Percentiles rank a stretch among this genome's conserved stretches.
phyloP scores from a whole-genome alignment of 2,797 vertebrate genomes.

The Acanthurus lineatus region DNA sequence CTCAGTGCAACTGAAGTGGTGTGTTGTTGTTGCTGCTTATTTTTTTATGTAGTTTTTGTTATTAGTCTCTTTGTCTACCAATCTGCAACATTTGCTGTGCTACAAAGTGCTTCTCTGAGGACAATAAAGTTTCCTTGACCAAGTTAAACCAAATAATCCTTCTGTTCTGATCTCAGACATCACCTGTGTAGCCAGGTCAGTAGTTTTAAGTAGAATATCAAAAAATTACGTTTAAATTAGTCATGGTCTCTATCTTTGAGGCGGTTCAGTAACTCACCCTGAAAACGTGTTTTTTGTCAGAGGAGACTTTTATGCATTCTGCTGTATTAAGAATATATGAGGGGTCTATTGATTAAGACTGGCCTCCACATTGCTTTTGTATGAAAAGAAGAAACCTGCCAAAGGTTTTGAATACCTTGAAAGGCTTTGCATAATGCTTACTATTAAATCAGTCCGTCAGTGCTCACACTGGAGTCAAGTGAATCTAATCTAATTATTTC shows the following conservation, averaged over 20 bases:
- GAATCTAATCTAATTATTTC: conserved; percentile 63
- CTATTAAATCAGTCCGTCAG: conserved; percentile 17
- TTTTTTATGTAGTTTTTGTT: too few relatives aligned
- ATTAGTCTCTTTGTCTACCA: too few relatives aligned
- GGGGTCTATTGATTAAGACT: conserved; percentile 40
- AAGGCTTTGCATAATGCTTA: conserved; percentile 32
- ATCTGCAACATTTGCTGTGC: too few relatives aligned
- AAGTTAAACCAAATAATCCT: neutral
- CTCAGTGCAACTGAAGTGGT: neutral
- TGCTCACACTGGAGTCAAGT: conserved; percentile 40
- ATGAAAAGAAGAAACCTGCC: conserved; percentile 27
- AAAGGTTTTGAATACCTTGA: conserved; percentile 29
- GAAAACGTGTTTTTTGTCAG: conserved; percentile 3
- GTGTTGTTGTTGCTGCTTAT: too few relatives aligned
- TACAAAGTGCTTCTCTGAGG: too few relatives aligned
- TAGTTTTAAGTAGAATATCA: too few relatives aligned
- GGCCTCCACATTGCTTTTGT: conserved; percentile 18
- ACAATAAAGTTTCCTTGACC: too few relatives aligned
- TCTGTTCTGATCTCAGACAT: neutral
- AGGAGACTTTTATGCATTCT: conserved; percentile 27
- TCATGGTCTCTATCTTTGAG: neutral
- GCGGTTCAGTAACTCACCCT: neutral
- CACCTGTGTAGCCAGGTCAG: neutral
- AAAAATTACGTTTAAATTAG: neutral
- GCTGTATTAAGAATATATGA: conserved; percentile 42